Percentiles rank a stretch among this genome's conserved stretches.
These are phyloP conservation scores for Pygoscelis adeliae DNA, from an alignment of 2,113 vertebrate genomes.

Conservation along the genomic window DNA sequence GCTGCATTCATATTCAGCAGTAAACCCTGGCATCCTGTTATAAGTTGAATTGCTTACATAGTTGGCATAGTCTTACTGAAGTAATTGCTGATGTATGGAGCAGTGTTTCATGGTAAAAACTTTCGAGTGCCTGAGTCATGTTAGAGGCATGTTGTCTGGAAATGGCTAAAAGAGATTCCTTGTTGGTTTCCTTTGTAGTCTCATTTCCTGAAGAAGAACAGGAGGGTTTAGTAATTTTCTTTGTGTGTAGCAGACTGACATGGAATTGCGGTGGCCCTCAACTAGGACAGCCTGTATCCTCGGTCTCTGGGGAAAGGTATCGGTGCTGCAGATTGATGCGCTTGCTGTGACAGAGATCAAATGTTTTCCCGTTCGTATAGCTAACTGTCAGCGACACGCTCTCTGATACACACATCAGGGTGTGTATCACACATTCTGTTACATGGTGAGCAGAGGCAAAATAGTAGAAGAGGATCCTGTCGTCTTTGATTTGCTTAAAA, in stretches of 20 bases:
- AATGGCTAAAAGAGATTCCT: conserved; percentile 29
- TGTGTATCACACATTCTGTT: neutral
- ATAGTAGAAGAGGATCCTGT: neutral
- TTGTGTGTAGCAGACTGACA: neutral
- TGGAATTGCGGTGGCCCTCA: neutral
- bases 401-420: neutral
- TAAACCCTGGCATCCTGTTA: neutral
- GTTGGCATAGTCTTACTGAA: conserved; percentile 8
- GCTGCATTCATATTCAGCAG: conserved; percentile 12
- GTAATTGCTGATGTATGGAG: conserved; percentile 26
- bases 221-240: neutral
- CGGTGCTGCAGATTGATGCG: rapidly evolving
- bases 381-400: neutral
- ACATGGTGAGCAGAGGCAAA: neutral
- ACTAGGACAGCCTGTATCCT: neutral
- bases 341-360: neutral
- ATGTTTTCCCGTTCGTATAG: neutral
- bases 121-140: conserved; percentile 51
- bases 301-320: neutral
- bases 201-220: conserved; percentile 42
- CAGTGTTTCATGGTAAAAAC: neutral
- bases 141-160: conserved; percentile 43
- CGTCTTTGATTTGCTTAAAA: neutral
- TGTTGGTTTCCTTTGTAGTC: conserved; percentile 28
- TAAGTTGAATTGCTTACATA: conserved; percentile 1